Conservation (phyloP, 2,797 vertebrate genomes). For the Lutra lutra region DNA sequence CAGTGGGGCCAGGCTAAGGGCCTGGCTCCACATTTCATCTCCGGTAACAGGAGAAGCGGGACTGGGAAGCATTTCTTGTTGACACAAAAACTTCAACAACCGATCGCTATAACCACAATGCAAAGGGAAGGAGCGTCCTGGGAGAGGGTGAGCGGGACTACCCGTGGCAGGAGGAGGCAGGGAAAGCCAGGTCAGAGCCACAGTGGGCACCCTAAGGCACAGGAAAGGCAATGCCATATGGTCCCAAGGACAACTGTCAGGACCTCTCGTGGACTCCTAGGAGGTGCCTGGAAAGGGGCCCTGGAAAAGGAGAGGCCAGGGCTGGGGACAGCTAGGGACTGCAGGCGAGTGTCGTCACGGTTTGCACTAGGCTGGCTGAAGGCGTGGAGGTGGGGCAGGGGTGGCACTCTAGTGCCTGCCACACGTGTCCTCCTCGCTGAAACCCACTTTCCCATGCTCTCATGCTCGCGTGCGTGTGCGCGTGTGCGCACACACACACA, state of each 20-base stretch:
- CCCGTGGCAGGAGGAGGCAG: fast-evolving
- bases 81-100: no score
- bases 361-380: not conserved
- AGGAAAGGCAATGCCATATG: not conserved
- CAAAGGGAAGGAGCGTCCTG: not conserved
- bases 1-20: not conserved
- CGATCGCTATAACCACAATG: fast-evolving
- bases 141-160: not conserved
- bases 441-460: fast-evolving
- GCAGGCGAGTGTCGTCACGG: not conserved
- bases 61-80: not conserved
- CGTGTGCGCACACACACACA: no score
- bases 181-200: not conserved
- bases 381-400: fast-evolving
- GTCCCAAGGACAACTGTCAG: fast-evolving
- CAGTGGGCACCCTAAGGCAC: not conserved
- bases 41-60: fast-evolving
- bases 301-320: not conserved
- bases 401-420: fast-evolving
- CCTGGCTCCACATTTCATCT: not conserved
- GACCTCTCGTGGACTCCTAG: not conserved
- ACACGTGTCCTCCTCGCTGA: not conserved
- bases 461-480: no score
- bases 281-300: not conserved
- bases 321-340: not conserved